A percentile compares a stretch with the other conserved stretches of the same genome.
Evolutionary conservation across 1,140 invertebrate genomes (phyloP).

Genomic region (Bombus pascuorum): DNA sequence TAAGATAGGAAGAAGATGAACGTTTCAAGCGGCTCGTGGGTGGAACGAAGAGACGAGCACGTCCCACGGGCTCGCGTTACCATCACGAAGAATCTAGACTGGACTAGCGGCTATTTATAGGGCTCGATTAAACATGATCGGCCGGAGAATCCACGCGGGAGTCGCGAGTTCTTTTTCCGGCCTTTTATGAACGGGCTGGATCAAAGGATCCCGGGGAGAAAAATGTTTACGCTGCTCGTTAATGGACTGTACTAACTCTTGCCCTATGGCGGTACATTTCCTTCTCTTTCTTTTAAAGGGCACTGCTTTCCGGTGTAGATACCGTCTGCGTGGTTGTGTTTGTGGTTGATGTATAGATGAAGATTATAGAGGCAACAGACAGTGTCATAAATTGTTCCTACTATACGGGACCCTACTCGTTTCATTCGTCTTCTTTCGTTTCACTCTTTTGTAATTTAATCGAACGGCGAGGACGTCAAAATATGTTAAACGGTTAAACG

Average conservation of each 20-base stretch:
- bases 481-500: background rate
- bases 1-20: background rate
- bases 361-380: background rate
- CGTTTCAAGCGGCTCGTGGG: background rate
- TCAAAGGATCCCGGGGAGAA: constrained; percentile 1
- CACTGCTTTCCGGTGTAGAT: background rate
- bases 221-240: constrained; percentile 22
- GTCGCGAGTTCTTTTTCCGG: constrained; percentile 45
- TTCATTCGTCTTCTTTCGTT: background rate
- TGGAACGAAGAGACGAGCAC: constrained; percentile 35
- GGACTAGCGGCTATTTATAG: constrained; percentile 70
- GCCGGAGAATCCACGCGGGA: constrained; percentile 64
- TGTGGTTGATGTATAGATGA: background rate
- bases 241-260: constrained; percentile 7
- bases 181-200: constrained; percentile 24
- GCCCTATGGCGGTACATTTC: background rate
- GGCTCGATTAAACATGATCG: constrained; percentile 68
- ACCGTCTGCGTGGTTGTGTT: background rate
- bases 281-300: background rate
- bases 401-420: background rate
- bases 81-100: constrained; percentile 53
- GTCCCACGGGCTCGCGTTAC: constrained; percentile 71
- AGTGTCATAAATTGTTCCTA: background rate
- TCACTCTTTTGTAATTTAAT: background rate
- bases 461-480: background rate